Base-by-base conservation (phyloP, 1,140 invertebrate genomes). In the Sinella curviseta region DNA sequence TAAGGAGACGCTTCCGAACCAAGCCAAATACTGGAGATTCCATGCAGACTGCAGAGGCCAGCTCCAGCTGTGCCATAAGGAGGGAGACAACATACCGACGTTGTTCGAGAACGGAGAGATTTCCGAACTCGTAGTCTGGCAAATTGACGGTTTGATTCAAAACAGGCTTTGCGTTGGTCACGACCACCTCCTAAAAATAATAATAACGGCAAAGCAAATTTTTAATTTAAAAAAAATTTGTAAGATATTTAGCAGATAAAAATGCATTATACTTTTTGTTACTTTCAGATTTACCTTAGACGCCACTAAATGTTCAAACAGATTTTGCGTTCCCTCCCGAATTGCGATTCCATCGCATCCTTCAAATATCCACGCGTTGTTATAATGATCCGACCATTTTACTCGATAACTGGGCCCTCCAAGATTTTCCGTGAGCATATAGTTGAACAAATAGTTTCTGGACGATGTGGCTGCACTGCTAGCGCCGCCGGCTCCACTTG, bases 21-120 rank as follows among this genome's bases (percentile, higher is more conserved):
- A 89, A 85, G 54, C 87, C 85, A 26, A 89, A 87, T 86, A 91
- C 91, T 34, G 88, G 88, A 0, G 90, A 89, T 74, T 90, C 89
- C 20, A 88, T 86, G 80, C 88, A 89, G 36, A 90, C 87, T 75
- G 87, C 86, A 80, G 87, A 87, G 3, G 89, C 90, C 54, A 91
- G 83, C 80, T 88, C 87, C n/a, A 89, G 84, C 84, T 92, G 90
- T 79, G 87, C 87, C 1, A 85, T 85, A 1, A 91, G 84, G 20
- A 91, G 85, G 17, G 86, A 87, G 77, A 87, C 86, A 28, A 91
- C 85, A 83, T 90, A 88, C 82, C 89, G 86, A 81, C 90, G 89
- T 78, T 91, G 87, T 82, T 91, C 90, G 20, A 86, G 84, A 24
- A 82, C n/a, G 24, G 85, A 84, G 20, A 85, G 74, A n/a, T 81